phyloP scores from a whole-genome alignment of 92 coral and sea anemone species.

The Montipora capitata region DNA sequence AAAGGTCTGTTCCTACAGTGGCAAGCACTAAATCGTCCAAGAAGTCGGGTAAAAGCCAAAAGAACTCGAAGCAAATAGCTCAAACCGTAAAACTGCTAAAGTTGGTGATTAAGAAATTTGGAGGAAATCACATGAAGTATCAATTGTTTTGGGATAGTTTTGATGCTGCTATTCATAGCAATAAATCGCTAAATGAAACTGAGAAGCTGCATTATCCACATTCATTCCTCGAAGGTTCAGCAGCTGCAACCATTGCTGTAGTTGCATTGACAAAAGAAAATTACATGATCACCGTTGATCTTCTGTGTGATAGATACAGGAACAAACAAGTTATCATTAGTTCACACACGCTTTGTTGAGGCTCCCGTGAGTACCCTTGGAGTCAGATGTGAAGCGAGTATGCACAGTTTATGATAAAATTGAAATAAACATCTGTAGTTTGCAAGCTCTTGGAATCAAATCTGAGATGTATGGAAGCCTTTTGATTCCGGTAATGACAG shows the following conservation, averaged over 20 bases:
- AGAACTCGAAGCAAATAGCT: too few species aligned
- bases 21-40: constrained; percentile 3
- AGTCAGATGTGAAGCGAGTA: constrained; percentile 7
- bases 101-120: constrained; percentile 52
- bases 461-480: constrained; percentile 71
- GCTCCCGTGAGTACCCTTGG: constrained; percentile 18
- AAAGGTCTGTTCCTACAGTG: not conserved
- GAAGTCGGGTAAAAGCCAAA: not conserved
- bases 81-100: constrained; percentile 33
- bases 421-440: constrained; percentile 57
- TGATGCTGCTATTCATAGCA: constrained; percentile 60
- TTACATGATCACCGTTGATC: constrained; percentile 30
- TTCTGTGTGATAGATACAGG: constrained; percentile 41
- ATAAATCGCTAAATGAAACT: constrained; percentile 34
- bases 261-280: constrained; percentile 49
- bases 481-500: constrained; percentile 59
- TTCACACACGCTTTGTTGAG: constrained; percentile 58
- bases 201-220: constrained; percentile 41
- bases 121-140: constrained; percentile 45
- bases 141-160: constrained; percentile 67
- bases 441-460: constrained; percentile 40
- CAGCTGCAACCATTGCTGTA: constrained; percentile 55
- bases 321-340: constrained; percentile 53
- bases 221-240: constrained; percentile 37
- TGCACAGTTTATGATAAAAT: constrained; percentile 28